A percentile compares a stretch with the other conserved stretches of the same genome.
Conservation (phyloP, 2,888 invertebrate species). For the Strigamia maritima region DNA sequence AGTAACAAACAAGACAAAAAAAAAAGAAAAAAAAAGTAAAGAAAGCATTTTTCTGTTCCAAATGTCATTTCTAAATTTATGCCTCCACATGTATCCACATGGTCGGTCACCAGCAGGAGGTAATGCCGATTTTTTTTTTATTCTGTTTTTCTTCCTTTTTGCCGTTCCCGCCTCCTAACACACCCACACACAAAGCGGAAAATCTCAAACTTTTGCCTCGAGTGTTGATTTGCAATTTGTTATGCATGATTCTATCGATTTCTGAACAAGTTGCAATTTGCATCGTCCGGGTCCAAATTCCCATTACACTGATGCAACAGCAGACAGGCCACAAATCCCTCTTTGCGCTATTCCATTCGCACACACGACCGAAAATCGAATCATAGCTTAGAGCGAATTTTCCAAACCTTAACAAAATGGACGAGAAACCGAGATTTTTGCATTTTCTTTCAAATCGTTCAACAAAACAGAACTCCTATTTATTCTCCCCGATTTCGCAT, state of each 20-base stretch:
- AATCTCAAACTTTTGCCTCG: slow-evolving; percentile 29
- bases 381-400: slow-evolving; percentile 31
- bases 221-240: slow-evolving; percentile 38
- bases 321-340: slow-evolving; percentile 32
- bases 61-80: slow-evolving; percentile 31
- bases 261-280: slow-evolving; percentile 38
- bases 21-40: neutral
- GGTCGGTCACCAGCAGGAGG: slow-evolving; percentile 18
- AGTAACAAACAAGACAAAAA: neutral
- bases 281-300: slow-evolving; percentile 34
- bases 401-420: slow-evolving; percentile 15
- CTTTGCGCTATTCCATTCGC: slow-evolving; percentile 30
- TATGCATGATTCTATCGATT: slow-evolving; percentile 38
- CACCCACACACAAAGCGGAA: neutral
- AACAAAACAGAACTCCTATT: neutral
- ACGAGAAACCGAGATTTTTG: slow-evolving; percentile 27
- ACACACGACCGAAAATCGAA: slow-evolving; percentile 32
- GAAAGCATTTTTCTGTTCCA: slow-evolving; percentile 12
- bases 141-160: neutral
- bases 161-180: neutral
- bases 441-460: neutral
- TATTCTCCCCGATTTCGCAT: too few species aligned
- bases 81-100: slow-evolving; percentile 15
- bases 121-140: neutral
- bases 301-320: slow-evolving; percentile 34